Evolutionary conservation across 2,797 vertebrate genomes (phyloP).

Genomic region (Danio choprae): DNA sequence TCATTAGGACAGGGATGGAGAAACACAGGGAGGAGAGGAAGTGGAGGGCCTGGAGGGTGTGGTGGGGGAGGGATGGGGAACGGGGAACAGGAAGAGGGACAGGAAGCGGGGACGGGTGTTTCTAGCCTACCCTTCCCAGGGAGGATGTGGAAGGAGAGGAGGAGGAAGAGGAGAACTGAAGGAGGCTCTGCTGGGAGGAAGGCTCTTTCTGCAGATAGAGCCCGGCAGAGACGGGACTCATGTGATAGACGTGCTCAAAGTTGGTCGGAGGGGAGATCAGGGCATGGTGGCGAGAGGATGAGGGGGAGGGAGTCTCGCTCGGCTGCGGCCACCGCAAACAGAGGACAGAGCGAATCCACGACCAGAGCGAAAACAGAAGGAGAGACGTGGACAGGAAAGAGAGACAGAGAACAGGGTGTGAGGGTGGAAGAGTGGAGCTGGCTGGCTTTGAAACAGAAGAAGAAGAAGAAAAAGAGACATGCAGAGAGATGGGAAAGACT

Average conservation of each 20-base stretch:
- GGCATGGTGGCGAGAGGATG: conserved; percentile 80
- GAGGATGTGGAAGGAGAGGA: conserved; percentile 86
- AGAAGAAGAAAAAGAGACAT: conserved; percentile 69
- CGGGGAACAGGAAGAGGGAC: conserved; percentile 25
- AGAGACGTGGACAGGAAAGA: conserved; percentile 69
- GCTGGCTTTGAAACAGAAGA: conserved; percentile 60
- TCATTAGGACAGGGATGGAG: conserved; percentile 27
- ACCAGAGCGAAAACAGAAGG: conserved; percentile 65
- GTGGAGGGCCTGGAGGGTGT: conserved; percentile 5
- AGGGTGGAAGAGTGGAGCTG: conserved; percentile 63
- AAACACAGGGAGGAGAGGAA: conserved; percentile 44
- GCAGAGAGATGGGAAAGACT: conserved; percentile 47
- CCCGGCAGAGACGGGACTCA: conserved; percentile 83
- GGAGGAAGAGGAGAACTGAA: conserved; percentile 85
- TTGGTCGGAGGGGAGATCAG: conserved; percentile 86
- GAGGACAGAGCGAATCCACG: conserved; percentile 48
- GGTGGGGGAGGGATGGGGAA: conserved; percentile 37
- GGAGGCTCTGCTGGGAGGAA: conserved; percentile 82
- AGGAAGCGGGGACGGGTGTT: conserved; percentile 62
- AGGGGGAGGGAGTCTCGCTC: conserved; percentile 83
- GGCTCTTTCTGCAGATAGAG: conserved; percentile 86
- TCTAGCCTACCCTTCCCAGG: conserved; percentile 87
- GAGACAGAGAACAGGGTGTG: conserved; percentile 58
- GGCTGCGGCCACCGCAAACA: conserved; percentile 75
- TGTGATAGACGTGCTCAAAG: conserved; percentile 89